phyloP scores from a whole-genome alignment of 2,113 vertebrate species.

The Amazona guildingii region DNA sequence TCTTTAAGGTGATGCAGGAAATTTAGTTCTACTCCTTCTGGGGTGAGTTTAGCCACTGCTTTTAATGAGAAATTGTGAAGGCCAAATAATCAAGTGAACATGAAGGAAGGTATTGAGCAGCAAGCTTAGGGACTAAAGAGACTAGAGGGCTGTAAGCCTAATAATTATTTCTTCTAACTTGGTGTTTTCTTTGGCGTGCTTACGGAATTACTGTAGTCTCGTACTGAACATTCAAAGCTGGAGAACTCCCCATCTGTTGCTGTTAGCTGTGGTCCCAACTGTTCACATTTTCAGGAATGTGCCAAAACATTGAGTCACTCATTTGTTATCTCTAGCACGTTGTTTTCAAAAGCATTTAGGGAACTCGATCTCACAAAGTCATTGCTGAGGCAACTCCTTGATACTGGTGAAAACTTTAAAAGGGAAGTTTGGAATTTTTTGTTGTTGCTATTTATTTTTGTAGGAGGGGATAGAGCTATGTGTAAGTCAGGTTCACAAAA shows the following conservation, averaged over 20 bases:
- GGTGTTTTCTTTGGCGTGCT: not conserved
- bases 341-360: not conserved
- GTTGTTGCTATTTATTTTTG: not conserved
- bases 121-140: not conserved
- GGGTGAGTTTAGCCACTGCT: not conserved
- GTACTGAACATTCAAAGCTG: conserved; percentile 24
- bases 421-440: not conserved
- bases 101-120: not conserved
- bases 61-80: not conserved
- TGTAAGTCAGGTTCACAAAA: not conserved
- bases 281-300: conserved; percentile 20
- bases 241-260: conserved; percentile 54
- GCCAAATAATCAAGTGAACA: not conserved
- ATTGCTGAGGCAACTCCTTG: not conserved
- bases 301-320: conserved; percentile 40
- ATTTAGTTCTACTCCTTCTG: not conserved
- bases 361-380: not conserved
- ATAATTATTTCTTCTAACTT: not conserved
- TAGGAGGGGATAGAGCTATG: not conserved
- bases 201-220: conserved; percentile 6
- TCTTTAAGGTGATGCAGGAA: not conserved
- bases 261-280: conserved; percentile 43
- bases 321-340: not conserved
- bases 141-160: not conserved
- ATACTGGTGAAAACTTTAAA: not conserved